Evolutionary conservation across 35 echinoderm and acorn worm genomes (phyloP), one percentile per base, ranked within the genome.

Genomic region (Ptychodera flava): DNA sequence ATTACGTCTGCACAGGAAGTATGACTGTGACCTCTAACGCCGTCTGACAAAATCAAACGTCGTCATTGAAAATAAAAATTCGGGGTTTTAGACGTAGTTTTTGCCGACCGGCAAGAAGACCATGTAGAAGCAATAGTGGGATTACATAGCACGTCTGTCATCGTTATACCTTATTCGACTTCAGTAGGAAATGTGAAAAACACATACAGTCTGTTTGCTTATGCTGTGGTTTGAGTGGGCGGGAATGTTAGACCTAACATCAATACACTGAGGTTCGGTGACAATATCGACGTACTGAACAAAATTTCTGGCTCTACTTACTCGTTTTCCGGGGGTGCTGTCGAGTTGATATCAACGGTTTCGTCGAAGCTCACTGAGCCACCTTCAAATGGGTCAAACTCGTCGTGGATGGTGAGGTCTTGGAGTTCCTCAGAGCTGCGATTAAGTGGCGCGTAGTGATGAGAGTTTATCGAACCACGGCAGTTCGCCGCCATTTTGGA

Each of bases 371-470:
- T 34, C 30, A 30, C 82, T 30, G 34, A 36, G 35, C 37, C 37
- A 14, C 82, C 82, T 36, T 83, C 82, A 36, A 83, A 83, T 83
- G 82, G 82, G 37, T 83, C 82, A 36, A 83, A 83, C 37, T 83
- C 82, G 30, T 83, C 82, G 30, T 83, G 82, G 35, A 36, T 34
- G 35, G 37, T 64, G 45, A 64, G 45, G 45, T 64, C 45, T 64
- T 64, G 45, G 22, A 64, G 45, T 22, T 64, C 45, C 45, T 64
- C 45, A 64, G 45, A 64, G 45, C 45, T 64, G 22, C 45, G 45
- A 64, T 64, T 6, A 64, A 64, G 45, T 64, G 22, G 45, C 45
- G 45, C 6, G n/a, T n/a, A n/a, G 45, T 64, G 45, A 22, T 64
- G 45, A 6, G 45, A 64, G 45, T 64, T 64, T n/a, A n/a, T n/a